These are phyloP conservation scores for Fulica atra DNA, from an alignment of 2,113 vertebrate genomes.

Conservation along the genomic window DNA sequence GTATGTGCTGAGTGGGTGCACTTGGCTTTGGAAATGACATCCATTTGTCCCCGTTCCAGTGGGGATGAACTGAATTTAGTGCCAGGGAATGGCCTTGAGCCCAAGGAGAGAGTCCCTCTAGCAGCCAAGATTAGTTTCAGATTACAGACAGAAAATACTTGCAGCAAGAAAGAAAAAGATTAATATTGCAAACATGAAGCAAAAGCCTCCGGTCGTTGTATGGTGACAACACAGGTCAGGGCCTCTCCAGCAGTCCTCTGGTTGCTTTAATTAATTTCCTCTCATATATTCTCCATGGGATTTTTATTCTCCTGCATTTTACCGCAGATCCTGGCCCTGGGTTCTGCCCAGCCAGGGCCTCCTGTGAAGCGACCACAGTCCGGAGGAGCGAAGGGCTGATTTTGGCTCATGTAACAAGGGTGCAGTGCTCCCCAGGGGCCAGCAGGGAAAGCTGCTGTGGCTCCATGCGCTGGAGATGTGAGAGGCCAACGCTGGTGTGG, in stretches of 20 bases:
- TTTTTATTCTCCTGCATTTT: neutral
- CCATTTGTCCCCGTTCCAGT: neutral
- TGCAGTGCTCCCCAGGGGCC: neutral
- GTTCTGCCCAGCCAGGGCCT: neutral
- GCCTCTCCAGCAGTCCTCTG: neutral
- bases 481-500: accelerated
- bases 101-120: neutral
- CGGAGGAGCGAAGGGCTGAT: neutral
- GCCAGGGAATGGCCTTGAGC: neutral
- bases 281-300: neutral
- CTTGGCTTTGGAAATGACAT: neutral
- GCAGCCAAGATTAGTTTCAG: neutral
- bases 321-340: neutral
- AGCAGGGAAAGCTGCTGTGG: neutral
- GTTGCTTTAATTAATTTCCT: neutral
- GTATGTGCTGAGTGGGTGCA: neutral
- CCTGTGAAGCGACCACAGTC: too few species aligned
- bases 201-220: neutral
- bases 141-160: neutral
- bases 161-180: neutral
- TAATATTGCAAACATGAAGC: neutral
- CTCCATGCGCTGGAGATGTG: accelerated
- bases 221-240: neutral
- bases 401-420: neutral
- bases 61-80: neutral